Conservation (phyloP, 1,140 invertebrate species). For the Trichomalopsis sarcophagae region DNA sequence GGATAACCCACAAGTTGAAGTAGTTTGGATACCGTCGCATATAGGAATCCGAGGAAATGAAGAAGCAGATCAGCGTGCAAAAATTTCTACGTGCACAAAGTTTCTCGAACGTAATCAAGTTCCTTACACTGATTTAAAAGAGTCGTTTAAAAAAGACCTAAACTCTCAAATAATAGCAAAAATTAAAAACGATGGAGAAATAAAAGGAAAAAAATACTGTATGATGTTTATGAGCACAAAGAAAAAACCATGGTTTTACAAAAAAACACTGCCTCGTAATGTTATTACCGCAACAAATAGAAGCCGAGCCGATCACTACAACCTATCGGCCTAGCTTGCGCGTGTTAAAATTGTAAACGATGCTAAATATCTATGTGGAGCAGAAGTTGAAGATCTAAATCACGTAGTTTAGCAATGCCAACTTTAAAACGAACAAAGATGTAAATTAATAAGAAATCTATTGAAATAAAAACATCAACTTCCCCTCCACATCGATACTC, state of each 20-base stretch:
- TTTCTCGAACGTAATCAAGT: not conserved
- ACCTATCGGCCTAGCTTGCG: not conserved
- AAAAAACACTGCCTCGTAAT: not conserved
- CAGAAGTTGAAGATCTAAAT: not conserved
- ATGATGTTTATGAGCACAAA: not conserved
- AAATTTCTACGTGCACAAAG: not conserved
- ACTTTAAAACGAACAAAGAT: no score
- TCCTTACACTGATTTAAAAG: not conserved
- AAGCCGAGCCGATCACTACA: not conserved
- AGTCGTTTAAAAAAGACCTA: not conserved
- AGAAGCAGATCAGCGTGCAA: not conserved
- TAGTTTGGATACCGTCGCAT: not conserved
- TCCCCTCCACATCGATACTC: no score
- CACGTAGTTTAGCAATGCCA: not conserved
- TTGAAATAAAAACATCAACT: no score
- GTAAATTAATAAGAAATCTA: no score
- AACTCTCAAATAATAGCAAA: not conserved
- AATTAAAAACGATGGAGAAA: not conserved
- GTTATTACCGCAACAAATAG: not conserved
- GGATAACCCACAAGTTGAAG: not conserved
- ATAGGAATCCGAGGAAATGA: constrained; percentile 11
- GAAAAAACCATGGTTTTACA: not conserved
- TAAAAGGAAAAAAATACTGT: not conserved
- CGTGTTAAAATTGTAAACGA: not conserved
- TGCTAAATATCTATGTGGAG: not conserved